Conservation (phyloP, 2,888 invertebrate species). For the Molorchus minor region DNA sequence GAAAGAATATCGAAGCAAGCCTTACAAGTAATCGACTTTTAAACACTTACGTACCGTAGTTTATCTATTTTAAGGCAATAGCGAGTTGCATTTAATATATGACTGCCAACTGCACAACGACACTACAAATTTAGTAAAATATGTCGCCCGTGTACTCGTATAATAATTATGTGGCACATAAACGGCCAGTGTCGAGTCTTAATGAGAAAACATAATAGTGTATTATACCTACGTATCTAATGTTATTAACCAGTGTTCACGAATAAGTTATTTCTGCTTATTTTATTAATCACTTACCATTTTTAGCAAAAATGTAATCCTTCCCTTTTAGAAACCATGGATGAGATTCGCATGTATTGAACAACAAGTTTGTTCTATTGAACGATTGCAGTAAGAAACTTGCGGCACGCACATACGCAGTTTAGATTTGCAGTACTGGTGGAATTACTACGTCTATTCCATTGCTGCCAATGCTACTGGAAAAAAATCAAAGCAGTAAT, state of each 20-base stretch:
- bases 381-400: no score
- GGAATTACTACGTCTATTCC: no score
- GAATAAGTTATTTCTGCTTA: background rate
- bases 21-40: slow-evolving; percentile 19
- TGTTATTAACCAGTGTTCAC: background rate
- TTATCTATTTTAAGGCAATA: slow-evolving; percentile 16
- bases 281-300: no score
- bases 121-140: slow-evolving; percentile 16
- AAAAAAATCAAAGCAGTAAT: no score
- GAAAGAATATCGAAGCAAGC: background rate
- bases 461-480: no score
- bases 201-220: background rate
- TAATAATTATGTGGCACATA: slow-evolving; percentile 9
- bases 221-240: slow-evolving; percentile 2
- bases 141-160: slow-evolving; percentile 14
- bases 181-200: slow-evolving; percentile 3
- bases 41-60: slow-evolving; percentile 6
- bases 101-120: slow-evolving; percentile 7
- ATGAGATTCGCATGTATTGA: no score
- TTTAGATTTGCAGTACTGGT: no score
- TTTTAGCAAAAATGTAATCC: no score
- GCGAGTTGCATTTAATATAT: slow-evolving; percentile 11
- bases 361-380: no score
- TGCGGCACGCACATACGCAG: no score
- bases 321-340: no score